Evolutionary conservation across 2,797 vertebrate genomes (phyloP).

Genomic region (Pseudomugil gertrudae): DNA sequence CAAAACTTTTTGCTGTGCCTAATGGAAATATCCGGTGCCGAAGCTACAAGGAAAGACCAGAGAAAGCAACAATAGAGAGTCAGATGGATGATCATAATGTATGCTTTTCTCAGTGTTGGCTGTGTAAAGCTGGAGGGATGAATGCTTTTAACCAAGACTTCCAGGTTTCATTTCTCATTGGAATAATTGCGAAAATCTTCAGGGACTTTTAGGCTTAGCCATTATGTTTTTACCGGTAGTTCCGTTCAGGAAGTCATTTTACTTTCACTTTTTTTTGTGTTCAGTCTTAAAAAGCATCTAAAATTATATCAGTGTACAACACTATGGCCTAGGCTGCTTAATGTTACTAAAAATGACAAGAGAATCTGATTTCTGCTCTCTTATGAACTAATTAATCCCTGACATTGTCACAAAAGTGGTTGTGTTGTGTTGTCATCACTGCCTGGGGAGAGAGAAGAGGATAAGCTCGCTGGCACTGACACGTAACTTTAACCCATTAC

Average conservation of each 20-base stretch:
- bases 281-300: background rate
- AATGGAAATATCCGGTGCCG: no score
- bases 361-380: background rate
- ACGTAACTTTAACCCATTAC: background rate
- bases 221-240: background rate
- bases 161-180: background rate
- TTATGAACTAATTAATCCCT: background rate
- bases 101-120: background rate
- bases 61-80: no score
- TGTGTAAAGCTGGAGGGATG: background rate
- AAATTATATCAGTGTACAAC: background rate
- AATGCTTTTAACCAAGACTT: background rate
- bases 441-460: background rate
- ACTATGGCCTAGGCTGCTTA: no score
- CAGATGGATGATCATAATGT: no score
- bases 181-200: background rate
- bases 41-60: no score
- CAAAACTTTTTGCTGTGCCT: no score
- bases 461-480: background rate
- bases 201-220: background rate
- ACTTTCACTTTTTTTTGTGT: background rate
- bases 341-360: background rate
- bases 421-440: background rate
- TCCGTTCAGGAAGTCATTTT: background rate
- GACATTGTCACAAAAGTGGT: background rate